Evolutionary conservation across 2,888 invertebrate genomes (phyloP).

Genomic region (Ophion obscuratus): DNA sequence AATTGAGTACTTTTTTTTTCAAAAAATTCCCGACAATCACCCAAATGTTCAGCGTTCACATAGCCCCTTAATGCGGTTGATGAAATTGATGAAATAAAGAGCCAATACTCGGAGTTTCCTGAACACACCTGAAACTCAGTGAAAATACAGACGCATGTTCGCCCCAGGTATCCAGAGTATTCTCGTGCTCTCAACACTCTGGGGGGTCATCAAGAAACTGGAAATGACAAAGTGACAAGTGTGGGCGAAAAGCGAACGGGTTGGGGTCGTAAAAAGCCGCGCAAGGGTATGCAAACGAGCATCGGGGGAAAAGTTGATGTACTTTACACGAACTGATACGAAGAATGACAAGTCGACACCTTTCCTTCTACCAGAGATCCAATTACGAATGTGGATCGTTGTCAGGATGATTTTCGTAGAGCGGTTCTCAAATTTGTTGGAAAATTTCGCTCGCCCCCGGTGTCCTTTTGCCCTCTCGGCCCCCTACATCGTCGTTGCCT

Average conservation of each 20-base stretch:
- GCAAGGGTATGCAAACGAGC: background rate
- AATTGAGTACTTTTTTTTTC: too few species aligned
- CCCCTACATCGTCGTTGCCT: background rate
- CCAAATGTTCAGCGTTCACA: too few species aligned
- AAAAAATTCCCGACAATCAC: too few species aligned
- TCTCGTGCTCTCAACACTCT: background rate
- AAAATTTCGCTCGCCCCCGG: background rate
- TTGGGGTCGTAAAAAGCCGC: background rate
- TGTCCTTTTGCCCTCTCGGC: background rate
- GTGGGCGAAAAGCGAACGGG: background rate
- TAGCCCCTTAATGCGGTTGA: background rate
- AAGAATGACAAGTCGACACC: background rate
- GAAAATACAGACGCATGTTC: too few species aligned
- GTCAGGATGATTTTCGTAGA: background rate
- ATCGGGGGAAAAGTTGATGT: background rate
- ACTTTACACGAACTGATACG: background rate
- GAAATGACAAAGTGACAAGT: background rate
- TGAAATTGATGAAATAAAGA: background rate
- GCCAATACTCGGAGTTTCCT: background rate
- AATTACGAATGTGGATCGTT: background rate
- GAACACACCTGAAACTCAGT: too few species aligned
- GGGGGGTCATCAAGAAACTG: background rate
- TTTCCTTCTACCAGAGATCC: background rate
- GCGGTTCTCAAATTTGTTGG: conserved; percentile 10
- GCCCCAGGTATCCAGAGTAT: too few species aligned